Conservation (phyloP, 2,113 vertebrate genomes). For the Mionectes macconnelli region DNA sequence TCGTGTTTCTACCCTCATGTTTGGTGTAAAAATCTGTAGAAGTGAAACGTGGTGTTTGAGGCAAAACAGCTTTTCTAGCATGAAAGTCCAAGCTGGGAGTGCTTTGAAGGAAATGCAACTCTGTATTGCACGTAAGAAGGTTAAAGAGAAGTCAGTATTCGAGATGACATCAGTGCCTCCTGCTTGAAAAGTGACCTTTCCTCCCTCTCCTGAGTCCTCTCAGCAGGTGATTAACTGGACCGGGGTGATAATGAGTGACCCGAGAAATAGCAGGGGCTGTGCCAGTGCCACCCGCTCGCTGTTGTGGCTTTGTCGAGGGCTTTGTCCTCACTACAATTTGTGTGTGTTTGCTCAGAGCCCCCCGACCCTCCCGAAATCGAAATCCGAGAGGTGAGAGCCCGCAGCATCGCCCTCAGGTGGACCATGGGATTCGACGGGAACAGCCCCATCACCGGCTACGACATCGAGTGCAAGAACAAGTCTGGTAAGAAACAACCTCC, state of each 20-base stretch:
- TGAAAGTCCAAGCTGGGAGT: neutral
- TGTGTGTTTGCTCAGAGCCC: slow-evolving; percentile 79
- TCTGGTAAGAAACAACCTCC: slow-evolving; percentile 78
- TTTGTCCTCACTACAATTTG: neutral
- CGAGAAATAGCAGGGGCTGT: neutral
- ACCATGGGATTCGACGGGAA: slow-evolving; percentile 99
- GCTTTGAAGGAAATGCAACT: neutral
- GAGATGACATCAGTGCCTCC: neutral
- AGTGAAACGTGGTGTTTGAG: accelerated
- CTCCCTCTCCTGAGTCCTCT: neutral
- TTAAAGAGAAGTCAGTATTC: neutral
- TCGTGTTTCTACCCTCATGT: neutral
- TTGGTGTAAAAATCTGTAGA: neutral
- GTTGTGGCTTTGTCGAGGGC: accelerated
- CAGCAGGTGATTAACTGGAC: neutral
- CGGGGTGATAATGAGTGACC: neutral
- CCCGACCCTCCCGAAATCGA: slow-evolving; percentile 96
- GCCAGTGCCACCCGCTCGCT: neutral
- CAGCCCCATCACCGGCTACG: slow-evolving; percentile 97
- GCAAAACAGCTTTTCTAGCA: neutral
- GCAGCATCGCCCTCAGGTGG: slow-evolving; percentile 96
- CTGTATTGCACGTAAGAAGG: neutral
- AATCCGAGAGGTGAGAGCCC: slow-evolving; percentile 93
- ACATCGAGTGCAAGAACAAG: slow-evolving; percentile 99
- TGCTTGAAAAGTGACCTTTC: neutral